A percentile compares a stretch with the other conserved stretches of the same genome.
Evolutionary conservation across 2,113 vertebrate genomes (phyloP).

Genomic region (Pampusana beccarii): DNA sequence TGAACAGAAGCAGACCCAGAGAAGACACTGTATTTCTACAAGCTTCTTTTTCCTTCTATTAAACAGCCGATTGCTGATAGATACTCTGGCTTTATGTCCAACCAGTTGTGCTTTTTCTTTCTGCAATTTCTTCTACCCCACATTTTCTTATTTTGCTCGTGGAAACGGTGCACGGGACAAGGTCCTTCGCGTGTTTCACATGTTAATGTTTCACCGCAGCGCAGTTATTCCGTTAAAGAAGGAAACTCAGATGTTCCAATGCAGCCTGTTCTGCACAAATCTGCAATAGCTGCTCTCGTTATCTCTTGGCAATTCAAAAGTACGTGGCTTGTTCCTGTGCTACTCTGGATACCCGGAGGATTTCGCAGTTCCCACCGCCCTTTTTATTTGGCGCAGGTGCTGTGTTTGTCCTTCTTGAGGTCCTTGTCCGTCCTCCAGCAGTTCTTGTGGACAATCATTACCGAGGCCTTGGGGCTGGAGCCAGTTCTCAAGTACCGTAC

Average conservation of each 20-base stretch:
- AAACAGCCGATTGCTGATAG: not conserved
- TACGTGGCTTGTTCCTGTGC: not conserved
- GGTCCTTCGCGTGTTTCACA: not conserved
- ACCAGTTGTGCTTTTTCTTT: not conserved
- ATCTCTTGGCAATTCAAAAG: not conserved
- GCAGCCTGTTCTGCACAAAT: not conserved
- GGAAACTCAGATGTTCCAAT: not conserved
- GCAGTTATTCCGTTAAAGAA: not conserved
- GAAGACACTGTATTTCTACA: not conserved
- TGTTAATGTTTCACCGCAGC: not conserved
- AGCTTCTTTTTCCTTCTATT: not conserved
- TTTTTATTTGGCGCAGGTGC: not conserved
- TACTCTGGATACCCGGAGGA: not conserved
- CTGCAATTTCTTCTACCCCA: not conserved
- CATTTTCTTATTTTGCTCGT: accelerated
- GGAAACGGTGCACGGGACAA: not conserved
- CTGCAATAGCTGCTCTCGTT: not conserved
- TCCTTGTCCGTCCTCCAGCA: not conserved
- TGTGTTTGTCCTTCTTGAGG: not conserved
- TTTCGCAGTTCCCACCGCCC: not conserved
- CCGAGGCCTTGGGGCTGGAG: not conserved
- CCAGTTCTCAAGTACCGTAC: not conserved
- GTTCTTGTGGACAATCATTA: not conserved
- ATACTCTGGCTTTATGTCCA: not conserved
- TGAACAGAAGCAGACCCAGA: not conserved